These are phyloP conservation scores for Tupaia tana DNA, from an alignment of 2,113 vertebrate species.

Conservation along the genomic window DNA sequence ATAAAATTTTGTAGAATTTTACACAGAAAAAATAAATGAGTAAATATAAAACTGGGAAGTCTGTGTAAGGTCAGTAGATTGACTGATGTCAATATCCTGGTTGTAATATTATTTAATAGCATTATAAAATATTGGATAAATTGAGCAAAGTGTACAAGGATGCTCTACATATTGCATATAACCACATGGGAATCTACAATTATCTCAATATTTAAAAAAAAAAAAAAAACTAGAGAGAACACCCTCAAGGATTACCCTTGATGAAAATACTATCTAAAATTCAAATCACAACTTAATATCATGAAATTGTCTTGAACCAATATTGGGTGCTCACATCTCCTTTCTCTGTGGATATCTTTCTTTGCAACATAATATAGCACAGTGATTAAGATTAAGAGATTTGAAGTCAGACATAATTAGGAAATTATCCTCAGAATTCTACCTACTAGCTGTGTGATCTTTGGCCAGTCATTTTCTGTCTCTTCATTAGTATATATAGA, in stretches of 20 bases:
- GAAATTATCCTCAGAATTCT: neutral
- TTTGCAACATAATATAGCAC: neutral
- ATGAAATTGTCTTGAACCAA: neutral
- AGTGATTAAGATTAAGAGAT: no score
- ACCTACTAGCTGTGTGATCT: neutral
- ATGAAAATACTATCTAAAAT: neutral
- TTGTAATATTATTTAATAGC: neutral
- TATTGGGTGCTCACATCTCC: neutral
- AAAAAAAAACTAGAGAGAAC: neutral
- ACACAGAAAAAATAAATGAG: neutral
- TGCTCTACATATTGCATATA: neutral
- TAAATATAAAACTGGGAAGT: neutral
- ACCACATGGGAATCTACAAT: neutral
- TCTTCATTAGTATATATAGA: neutral
- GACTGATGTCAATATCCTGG: neutral
- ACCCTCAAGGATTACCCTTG: neutral
- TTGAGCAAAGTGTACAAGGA: no score
- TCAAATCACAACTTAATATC: neutral
- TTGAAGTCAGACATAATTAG: neutral
- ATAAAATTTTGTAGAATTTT: neutral
- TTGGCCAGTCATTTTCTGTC: neutral
- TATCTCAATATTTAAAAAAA: neutral
- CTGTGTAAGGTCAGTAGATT: neutral
- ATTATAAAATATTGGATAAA: neutral
- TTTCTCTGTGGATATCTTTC: neutral